phyloP scores from a whole-genome alignment of 2,113 vertebrate genomes.

The Albula glossodonta region DNA sequence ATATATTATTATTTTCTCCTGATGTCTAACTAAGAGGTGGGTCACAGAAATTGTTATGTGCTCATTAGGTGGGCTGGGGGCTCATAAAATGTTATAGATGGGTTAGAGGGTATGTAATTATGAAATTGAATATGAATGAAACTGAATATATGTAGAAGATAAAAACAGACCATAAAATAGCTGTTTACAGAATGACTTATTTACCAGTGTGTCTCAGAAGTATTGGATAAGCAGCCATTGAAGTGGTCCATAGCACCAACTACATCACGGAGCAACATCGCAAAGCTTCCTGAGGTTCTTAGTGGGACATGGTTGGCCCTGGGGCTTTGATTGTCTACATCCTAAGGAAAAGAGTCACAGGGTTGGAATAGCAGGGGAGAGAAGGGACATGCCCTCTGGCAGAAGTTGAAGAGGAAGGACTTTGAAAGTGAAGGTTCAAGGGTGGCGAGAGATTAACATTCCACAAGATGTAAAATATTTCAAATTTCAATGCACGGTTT shows the following conservation, averaged over 20 bases:
- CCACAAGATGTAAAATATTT: constrained; percentile 19
- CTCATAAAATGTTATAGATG: no score
- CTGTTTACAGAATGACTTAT: background rate
- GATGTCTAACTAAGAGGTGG: no score
- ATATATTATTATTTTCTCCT: no score
- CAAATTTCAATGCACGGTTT: constrained; percentile 13
- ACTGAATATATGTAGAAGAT: background rate
- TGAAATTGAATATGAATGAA: no score
- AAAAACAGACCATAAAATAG: background rate
- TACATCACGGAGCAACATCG: background rate
- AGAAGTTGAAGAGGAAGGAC: constrained; percentile 11
- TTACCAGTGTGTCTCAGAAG: background rate
- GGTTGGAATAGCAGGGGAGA: background rate
- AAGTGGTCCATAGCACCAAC: background rate
- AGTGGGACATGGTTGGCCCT: background rate
- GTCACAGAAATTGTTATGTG: no score
- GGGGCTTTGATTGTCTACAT: constrained; percentile 17
- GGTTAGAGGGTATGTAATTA: no score
- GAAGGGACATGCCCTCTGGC: background rate
- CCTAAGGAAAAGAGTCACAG: constrained; percentile 4
- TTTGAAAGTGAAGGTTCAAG: constrained; percentile 22
- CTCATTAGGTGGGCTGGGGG: no score
- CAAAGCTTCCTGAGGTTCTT: background rate
- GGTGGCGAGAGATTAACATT: constrained; percentile 2
- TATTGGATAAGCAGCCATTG: background rate